phyloP scores from a whole-genome alignment of 2,888 invertebrate genomes.

The Caenorhabditis wallacei region DNA sequence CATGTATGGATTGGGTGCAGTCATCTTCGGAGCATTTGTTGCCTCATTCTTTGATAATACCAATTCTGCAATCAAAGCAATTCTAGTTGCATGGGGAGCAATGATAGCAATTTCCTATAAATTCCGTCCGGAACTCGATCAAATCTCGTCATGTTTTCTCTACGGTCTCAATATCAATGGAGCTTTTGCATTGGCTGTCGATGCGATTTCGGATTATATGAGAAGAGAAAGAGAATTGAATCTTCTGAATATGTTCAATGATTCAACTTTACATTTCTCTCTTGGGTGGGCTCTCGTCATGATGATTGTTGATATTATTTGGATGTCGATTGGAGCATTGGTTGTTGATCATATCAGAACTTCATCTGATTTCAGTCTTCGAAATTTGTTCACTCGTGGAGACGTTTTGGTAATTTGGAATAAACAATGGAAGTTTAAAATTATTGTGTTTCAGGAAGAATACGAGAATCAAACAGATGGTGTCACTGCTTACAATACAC shows the following conservation, averaged over 20 bases:
- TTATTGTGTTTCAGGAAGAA: slow-evolving; percentile 27
- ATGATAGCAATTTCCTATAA: slow-evolving; percentile 53
- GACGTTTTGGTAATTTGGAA: slow-evolving; percentile 15
- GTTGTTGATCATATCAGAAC: slow-evolving; percentile 62
- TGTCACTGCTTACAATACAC: slow-evolving; percentile 53
- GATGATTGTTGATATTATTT: slow-evolving; percentile 77
- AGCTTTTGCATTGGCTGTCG: slow-evolving; percentile 60
- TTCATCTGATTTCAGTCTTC: slow-evolving; percentile 60
- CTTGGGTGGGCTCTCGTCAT: slow-evolving; percentile 78
- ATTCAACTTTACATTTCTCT: slow-evolving; percentile 67
- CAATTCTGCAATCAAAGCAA: slow-evolving; percentile 69
- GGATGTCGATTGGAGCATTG: slow-evolving; percentile 61
- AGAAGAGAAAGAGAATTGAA: slow-evolving; percentile 62
- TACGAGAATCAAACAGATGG: slow-evolving; percentile 58
- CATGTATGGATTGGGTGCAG: slow-evolving; percentile 70
- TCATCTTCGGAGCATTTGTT: slow-evolving; percentile 67
- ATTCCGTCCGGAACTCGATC: slow-evolving; percentile 55
- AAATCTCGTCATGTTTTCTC: slow-evolving; percentile 55
- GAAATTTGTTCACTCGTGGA: slow-evolving; percentile 37
- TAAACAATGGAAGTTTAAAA: not conserved
- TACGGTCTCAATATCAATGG: slow-evolving; percentile 63
- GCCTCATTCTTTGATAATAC: slow-evolving; percentile 69
- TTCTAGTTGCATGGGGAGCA: slow-evolving; percentile 62
- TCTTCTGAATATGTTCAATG: slow-evolving; percentile 68
- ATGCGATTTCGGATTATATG: slow-evolving; percentile 74